Conservation (phyloP, 2,113 vertebrate species). For the Lamprotornis superbus region DNA sequence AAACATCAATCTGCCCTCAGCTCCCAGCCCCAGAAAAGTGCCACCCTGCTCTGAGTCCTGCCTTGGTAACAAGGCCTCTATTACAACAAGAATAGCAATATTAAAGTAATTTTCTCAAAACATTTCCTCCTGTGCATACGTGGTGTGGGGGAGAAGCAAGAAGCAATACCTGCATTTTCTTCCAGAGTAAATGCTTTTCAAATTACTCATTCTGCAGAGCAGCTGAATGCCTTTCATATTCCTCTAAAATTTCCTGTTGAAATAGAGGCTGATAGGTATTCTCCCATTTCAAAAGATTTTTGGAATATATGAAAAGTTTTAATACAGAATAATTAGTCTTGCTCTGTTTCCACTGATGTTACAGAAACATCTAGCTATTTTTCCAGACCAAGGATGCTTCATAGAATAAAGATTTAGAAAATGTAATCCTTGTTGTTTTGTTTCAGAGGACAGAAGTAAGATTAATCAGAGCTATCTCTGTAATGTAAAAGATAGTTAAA, state of each 20-base stretch:
- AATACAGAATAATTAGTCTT: neutral
- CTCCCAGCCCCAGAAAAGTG: neutral
- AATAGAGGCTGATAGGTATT: neutral
- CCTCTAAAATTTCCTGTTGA: neutral
- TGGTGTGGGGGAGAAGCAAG: neutral
- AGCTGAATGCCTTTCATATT: neutral
- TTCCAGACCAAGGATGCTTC: neutral
- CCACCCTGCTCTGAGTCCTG: neutral
- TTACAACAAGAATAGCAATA: constrained; percentile 8
- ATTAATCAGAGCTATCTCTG: neutral
- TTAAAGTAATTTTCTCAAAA: constrained; percentile 54
- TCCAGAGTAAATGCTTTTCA: constrained; percentile 4
- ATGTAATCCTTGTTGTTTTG: neutral
- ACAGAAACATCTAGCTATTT: neutral
- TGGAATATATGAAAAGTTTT: neutral
- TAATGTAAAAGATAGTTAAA: neutral
- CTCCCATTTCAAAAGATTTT: neutral
- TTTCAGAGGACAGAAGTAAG: neutral
- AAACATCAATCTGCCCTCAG: neutral
- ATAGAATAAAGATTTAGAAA: neutral
- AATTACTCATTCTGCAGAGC: constrained; percentile 4
- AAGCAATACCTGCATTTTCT: constrained; percentile 1
- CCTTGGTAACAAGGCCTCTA: neutral
- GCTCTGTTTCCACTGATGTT: neutral
- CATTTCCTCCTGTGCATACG: neutral